phyloP scores from a whole-genome alignment of 2,113 vertebrate genomes.

The Apeltes quadracus region DNA sequence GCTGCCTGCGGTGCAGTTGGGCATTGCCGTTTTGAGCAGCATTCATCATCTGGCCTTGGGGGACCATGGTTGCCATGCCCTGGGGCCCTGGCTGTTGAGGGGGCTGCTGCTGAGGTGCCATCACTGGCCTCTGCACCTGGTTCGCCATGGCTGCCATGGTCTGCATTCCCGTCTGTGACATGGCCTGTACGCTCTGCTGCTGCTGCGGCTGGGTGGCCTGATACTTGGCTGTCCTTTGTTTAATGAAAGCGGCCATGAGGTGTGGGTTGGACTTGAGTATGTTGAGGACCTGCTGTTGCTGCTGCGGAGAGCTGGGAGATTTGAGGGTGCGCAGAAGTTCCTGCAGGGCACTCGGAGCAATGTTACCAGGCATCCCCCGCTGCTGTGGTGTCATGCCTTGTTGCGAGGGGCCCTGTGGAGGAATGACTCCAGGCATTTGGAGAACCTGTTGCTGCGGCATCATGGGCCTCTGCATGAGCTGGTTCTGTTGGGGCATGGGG shows the following conservation, averaged over 20 bases:
- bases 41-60: slow-evolving; percentile 92
- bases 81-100: slow-evolving; percentile 73
- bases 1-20: slow-evolving; percentile 89
- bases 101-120: slow-evolving; percentile 82
- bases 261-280: slow-evolving; percentile 98
- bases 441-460: slow-evolving; percentile 80
- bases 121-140: slow-evolving; percentile 82
- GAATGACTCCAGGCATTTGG: slow-evolving; percentile 72
- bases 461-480: slow-evolving; percentile 87
- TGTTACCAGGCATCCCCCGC: slow-evolving; percentile 83
- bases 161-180: slow-evolving; percentile 86
- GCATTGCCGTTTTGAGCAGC: slow-evolving; percentile 85
- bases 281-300: slow-evolving; percentile 97
- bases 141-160: slow-evolving; percentile 84
- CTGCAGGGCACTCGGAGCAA: slow-evolving; percentile 92
- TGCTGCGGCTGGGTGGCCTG: slow-evolving; percentile 92
- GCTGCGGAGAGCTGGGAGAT: slow-evolving; percentile 95
- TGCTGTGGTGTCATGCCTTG: slow-evolving; percentile 87
- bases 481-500: slow-evolving; percentile 64
- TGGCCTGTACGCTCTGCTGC: slow-evolving; percentile 77
- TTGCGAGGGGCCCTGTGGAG: slow-evolving; percentile 74
- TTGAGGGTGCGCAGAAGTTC: slow-evolving; percentile 94
- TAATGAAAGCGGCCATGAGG: slow-evolving; percentile 99
- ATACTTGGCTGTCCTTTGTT: slow-evolving; percentile 98
- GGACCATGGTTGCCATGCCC: slow-evolving; percentile 85